Conservation (phyloP, 2,113 vertebrate genomes). For the Vulpes ferrilata region DNA sequence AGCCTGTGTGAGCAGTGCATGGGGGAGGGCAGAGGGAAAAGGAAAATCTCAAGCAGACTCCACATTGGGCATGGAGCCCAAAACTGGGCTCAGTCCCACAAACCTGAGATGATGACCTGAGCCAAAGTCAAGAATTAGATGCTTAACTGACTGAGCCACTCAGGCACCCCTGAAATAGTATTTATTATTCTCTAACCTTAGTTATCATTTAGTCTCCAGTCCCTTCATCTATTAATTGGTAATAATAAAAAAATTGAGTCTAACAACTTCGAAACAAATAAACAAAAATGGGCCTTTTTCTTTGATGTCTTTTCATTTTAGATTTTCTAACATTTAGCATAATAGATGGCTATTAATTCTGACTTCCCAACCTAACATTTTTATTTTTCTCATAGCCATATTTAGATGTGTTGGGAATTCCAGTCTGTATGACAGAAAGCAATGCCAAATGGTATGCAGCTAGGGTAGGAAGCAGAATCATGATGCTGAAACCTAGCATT, state of each 20-base stretch:
- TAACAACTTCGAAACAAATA: not conserved
- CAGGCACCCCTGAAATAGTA: not conserved
- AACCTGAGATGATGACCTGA: not conserved
- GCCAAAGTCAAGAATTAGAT: not conserved
- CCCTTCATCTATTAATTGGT: not conserved
- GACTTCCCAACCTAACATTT: not conserved
- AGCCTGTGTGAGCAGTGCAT: too few relatives aligned
- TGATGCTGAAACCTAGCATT: not conserved
- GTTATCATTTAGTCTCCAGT: not conserved
- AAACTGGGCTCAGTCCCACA: not conserved
- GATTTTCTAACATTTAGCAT: constrained; percentile 41
- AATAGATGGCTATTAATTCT: not conserved
- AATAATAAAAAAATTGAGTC: not conserved
- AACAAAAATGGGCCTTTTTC: not conserved
- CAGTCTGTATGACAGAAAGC: not conserved
- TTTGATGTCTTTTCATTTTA: not conserved
- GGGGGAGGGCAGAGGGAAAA: not conserved
- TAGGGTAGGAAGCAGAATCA: not conserved
- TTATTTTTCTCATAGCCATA: constrained; percentile 22
- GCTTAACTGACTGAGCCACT: not conserved
- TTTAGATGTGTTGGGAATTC: not conserved
- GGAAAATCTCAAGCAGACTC: not conserved
- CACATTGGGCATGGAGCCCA: not conserved
- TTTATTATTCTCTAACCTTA: not conserved
- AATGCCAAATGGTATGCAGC: not conserved